phyloP scores from a whole-genome alignment of 2,113 vertebrate genomes.

The Sitta europaea region DNA sequence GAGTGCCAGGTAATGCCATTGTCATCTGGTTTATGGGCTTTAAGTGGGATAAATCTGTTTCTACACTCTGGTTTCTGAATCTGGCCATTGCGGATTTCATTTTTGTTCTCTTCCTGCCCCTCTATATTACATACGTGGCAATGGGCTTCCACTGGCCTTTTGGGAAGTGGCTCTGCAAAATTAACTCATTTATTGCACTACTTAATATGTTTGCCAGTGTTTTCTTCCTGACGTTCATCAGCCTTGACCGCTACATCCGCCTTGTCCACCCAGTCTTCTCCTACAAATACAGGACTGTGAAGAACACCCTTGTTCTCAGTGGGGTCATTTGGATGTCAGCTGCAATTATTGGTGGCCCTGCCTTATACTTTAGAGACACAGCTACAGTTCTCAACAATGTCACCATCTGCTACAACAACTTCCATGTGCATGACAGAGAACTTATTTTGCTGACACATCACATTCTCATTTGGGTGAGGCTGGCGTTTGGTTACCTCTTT shows the following conservation, averaged over 20 bases:
- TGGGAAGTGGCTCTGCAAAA: slow-evolving; percentile 85
- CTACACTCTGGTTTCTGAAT: slow-evolving; percentile 90
- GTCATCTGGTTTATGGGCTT: slow-evolving; percentile 93
- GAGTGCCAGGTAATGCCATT: slow-evolving; percentile 86
- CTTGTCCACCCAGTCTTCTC: slow-evolving; percentile 80
- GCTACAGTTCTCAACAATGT: slow-evolving; percentile 63
- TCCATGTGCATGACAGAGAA: slow-evolving; percentile 70
- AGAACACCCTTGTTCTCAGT: slow-evolving; percentile 71
- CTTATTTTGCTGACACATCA: slow-evolving; percentile 75
- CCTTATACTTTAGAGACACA: slow-evolving; percentile 84
- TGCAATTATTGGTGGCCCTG: slow-evolving; percentile 76
- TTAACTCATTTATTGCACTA: slow-evolving; percentile 87
- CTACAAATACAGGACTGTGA: slow-evolving; percentile 71
- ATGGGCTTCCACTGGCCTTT: slow-evolving; percentile 92
- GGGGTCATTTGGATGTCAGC: slow-evolving; percentile 79
- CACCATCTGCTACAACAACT: slow-evolving; percentile 91
- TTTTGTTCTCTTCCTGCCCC: slow-evolving; percentile 90
- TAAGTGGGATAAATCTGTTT: slow-evolving; percentile 88
- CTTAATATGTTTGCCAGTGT: slow-evolving; percentile 98
- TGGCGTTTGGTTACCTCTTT: slow-evolving; percentile 84
- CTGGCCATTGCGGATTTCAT: slow-evolving; percentile 92
- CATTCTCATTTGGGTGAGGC: slow-evolving; percentile 79
- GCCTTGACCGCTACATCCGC: slow-evolving; percentile 87
- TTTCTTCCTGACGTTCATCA: slow-evolving; percentile 89
- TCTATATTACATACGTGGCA: slow-evolving; percentile 89